Evolutionary conservation across 2,113 vertebrate genomes (phyloP), one percentile per base, ranked within the genome.

Genomic region (Corythaeola cristata): DNA sequence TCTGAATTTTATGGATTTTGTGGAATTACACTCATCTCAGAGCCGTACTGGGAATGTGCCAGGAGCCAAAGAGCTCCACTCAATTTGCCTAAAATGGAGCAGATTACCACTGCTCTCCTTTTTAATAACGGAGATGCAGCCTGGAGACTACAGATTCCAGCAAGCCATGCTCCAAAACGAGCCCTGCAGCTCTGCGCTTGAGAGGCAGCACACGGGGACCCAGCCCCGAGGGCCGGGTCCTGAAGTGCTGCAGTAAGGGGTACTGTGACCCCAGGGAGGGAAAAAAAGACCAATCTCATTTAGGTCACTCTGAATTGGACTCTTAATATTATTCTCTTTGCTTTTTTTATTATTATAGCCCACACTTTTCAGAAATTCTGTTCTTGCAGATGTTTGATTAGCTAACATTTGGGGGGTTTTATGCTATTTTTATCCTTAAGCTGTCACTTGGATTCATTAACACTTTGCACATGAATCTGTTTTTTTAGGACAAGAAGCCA

Each of bases 31-130:
- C 52, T 95, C 85, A 56, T 96, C 72, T 56, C 76, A 49, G 64
- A 71, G 80, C 90, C 3, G 5, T 11, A 7, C 2, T 96, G 91
- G 95, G 95, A 96, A 93, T 4, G 55, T 85, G 94, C 96, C 96
- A 96, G 72, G 95, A 96, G 78, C 76, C 87, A 74, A 88, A 94
- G 91, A 79, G 67, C 90, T 92, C 81, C 91, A 74, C 77, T 93
- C 95, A 68, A 97, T 97, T 95, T 97, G 80, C 93, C 90, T 96
- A 84, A 95, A 96, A 96, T 79, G 77, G 90, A 96, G 92, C 94
- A 96, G 93, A 91, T 95, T 96, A 88, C 66, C 79, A 85, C 82
- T 93, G 86, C 68, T 94, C 86, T 92, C 74, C 91, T 85, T 89
- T 77, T 91, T 66, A 88, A 96, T 93, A 94, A 72, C 39, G 74